Evolutionary conservation across 2,888 invertebrate genomes (phyloP), one percentile per base, ranked within the genome.

Genomic region (Neoaliturus tenellus): DNA sequence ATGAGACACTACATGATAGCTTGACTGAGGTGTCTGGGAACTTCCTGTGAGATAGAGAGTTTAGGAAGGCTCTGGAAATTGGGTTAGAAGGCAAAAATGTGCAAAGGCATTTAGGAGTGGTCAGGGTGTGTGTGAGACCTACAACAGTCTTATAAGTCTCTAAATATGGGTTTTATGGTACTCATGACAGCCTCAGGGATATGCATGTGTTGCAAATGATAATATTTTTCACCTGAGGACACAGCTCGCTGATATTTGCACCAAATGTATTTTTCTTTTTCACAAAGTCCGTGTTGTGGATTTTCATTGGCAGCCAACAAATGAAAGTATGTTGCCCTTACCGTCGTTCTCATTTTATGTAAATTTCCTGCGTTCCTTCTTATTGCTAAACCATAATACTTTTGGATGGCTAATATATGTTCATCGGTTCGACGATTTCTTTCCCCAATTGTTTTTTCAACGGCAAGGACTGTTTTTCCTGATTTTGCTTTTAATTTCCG

Each of bases 181-280:
- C n/a, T 39, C 75, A 75, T 75, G 2, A 44, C n/a, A 39, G 28
- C 44, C n/a, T 39, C 44, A 41, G 44, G 75, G 20, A 75, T 75
- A 33, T 75, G 44, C 6, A 41, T 39, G 23, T 35, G 75, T n/a
- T 41, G 4, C 31, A 6, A 10, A 41, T 39, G 35, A 41, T 75
- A 20, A 41, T 75, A 75, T 5, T 6, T 41, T 41, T 39, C 75
- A n/a, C n/a, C n/a, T n/a, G n/a, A n/a, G n/a, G n/a, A n/a, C n/a
- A n/a, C n/a, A n/a, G n/a, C n/a, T n/a, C n/a, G n/a, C n/a, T 75
- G 75, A 41, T 75, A 75, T 41, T 75, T 75, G 41, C 75, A 75
- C 75, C 75, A 75, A 23, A 10, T 75, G 6, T 41, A 4, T 20
- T 39, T 44, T 12, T 33, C 75, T 35, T 10, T 75, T 3, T 14